phyloP scores from a whole-genome alignment of 2,888 invertebrate genomes.

The Epiblema foenella region DNA sequence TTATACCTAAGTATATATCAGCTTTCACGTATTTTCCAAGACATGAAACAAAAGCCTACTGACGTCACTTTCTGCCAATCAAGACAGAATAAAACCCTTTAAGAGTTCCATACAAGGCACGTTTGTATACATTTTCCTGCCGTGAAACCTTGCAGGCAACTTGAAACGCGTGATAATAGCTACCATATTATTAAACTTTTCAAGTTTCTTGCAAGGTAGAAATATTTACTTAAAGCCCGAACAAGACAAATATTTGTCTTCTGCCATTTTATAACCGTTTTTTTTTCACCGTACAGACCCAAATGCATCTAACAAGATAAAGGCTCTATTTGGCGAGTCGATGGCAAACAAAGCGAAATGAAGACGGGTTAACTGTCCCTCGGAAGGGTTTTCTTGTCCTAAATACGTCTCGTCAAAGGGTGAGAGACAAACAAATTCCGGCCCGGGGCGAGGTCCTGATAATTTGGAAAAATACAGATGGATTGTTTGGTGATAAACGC shows the following conservation, averaged over 20 bases:
- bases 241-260: conserved; percentile 5
- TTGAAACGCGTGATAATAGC: neutral
- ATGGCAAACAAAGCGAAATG: conserved; percentile 68
- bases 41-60: too few relatives aligned
- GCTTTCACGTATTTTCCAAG: too few relatives aligned
- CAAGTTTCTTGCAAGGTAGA: neutral
- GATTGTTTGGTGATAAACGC: neutral
- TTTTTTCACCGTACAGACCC: conserved; percentile 23
- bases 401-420: conserved; percentile 74
- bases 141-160: too few relatives aligned
- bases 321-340: conserved; percentile 58
- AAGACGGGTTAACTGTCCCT: conserved; percentile 65
- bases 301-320: conserved; percentile 33
- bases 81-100: too few relatives aligned
- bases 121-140: too few relatives aligned
- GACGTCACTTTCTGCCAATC: too few relatives aligned
- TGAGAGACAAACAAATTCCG: conserved; percentile 73
- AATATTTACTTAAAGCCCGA: neutral
- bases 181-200: neutral
- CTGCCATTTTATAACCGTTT: conserved; percentile 3
- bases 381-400: conserved; percentile 68
- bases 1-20: too few relatives aligned
- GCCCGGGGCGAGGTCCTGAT: conserved; percentile 60
- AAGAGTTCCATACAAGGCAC: too few relatives aligned
- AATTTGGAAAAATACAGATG: conserved; percentile 50